phyloP scores from a whole-genome alignment of 2,888 invertebrate genomes.

The Heteromyza rotundicornis region DNA sequence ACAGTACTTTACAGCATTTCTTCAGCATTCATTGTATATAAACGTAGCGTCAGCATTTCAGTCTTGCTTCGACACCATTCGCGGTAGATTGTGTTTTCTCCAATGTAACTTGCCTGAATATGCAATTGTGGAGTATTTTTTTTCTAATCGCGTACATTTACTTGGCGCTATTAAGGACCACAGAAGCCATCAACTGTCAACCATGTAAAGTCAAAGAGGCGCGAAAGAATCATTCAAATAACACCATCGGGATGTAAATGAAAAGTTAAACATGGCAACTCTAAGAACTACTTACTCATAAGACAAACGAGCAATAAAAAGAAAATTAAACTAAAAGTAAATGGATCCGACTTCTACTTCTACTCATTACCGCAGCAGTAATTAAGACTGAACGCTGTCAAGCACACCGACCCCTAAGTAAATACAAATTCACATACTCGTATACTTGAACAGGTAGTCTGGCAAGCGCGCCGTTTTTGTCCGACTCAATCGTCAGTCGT shows the following conservation, averaged over 20 bases:
- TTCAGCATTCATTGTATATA: too few species aligned
- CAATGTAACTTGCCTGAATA: too few species aligned
- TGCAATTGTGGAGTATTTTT: slow-evolving; percentile 3
- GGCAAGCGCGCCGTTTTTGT: too few species aligned
- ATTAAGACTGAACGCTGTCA: too few species aligned
- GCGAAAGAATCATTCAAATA: slow-evolving; percentile 33
- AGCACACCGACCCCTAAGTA: too few species aligned
- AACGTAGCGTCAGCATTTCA: too few species aligned
- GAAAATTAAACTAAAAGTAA: slow-evolving; percentile 7
- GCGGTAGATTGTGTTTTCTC: too few species aligned
- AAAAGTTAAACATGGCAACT: slow-evolving; percentile 15
- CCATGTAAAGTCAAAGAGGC: slow-evolving; percentile 41
- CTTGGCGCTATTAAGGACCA: slow-evolving; percentile 25
- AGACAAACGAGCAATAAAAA: slow-evolving; percentile 19
- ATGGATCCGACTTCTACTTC: too few species aligned
- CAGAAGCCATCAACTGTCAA: slow-evolving; percentile 38
- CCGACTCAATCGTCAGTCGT: not conserved
- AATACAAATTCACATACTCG: too few species aligned
- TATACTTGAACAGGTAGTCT: too few species aligned
- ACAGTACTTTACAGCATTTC: too few species aligned
- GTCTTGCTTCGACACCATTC: not conserved
- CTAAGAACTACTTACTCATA: slow-evolving; percentile 14
- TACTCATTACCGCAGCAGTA: too few species aligned
- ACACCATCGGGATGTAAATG: slow-evolving; percentile 26
- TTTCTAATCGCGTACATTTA: not conserved